A percentile compares a stretch with the other conserved stretches of the same genome.
Conservation (phyloP, 2,797 vertebrate genomes). For the Staurois parvus region DNA sequence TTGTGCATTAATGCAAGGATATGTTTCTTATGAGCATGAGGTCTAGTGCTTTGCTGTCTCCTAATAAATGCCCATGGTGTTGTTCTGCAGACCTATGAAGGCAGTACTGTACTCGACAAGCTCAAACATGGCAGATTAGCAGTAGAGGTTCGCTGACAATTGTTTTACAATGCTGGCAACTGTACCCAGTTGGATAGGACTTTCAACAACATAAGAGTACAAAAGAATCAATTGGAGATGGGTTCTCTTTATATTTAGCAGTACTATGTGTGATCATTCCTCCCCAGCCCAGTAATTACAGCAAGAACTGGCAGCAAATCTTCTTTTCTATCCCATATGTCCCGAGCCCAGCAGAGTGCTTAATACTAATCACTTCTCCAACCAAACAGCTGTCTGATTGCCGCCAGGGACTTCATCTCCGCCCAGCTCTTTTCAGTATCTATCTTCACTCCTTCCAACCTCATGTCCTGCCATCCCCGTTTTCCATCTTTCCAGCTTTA, state of each 20-base stretch:
- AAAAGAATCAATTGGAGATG: not conserved
- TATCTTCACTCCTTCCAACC: slow-evolving; percentile 4
- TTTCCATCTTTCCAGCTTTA: not conserved
- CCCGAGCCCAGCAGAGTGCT: slow-evolving; percentile 22
- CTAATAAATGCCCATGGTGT: too few species aligned
- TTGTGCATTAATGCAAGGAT: too few species aligned
- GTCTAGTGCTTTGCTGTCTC: too few species aligned
- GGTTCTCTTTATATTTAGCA: not conserved
- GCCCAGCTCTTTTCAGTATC: not conserved
- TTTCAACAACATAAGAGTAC: not conserved
- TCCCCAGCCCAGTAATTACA: slow-evolving; percentile 29
- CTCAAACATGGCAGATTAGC: too few species aligned
- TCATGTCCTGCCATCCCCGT: slow-evolving; percentile 2
- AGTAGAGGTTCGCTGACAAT: too few species aligned
- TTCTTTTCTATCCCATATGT: slow-evolving; percentile 35
- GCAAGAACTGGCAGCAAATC: slow-evolving; percentile 16
- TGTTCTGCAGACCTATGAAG: too few species aligned
- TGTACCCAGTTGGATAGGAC: not conserved
- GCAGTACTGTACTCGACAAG: too few species aligned
- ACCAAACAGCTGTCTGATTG: slow-evolving; percentile 42
- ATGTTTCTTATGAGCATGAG: too few species aligned
- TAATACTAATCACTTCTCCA: slow-evolving; percentile 43
- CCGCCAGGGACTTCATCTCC: slow-evolving; percentile 4
- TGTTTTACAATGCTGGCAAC: not conserved
- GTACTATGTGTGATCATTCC: slow-evolving; percentile 3